phyloP scores from a whole-genome alignment of 2,113 vertebrate genomes.

The Collichthys lucidus region DNA sequence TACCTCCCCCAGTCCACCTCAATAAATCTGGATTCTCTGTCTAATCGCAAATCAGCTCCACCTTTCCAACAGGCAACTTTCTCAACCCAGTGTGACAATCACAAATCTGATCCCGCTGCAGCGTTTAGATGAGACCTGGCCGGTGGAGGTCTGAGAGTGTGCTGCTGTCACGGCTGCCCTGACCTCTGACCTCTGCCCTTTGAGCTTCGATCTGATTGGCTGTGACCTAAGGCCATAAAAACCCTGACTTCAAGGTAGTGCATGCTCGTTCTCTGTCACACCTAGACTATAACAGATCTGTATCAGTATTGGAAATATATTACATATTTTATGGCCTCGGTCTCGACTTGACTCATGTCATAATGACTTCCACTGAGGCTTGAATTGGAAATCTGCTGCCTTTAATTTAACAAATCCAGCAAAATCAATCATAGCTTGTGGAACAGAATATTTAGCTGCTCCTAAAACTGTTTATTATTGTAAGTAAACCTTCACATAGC shows the following conservation, averaged over 20 bases:
- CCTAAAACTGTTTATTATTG: too few relatives aligned
- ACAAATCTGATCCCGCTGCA: slow-evolving; percentile 38
- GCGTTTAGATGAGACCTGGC: slow-evolving; percentile 48
- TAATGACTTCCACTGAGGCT: not conserved
- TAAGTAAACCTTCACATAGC: not conserved
- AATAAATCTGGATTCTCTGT: slow-evolving; percentile 45
- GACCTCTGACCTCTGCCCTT: slow-evolving; percentile 46
- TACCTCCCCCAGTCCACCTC: slow-evolving; percentile 37
- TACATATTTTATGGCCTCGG: not conserved
- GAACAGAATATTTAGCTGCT: not conserved
- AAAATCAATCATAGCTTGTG: not conserved
- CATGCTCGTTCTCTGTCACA: not conserved
- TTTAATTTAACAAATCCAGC: not conserved
- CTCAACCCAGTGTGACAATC: slow-evolving; percentile 22
- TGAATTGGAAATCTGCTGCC: not conserved
- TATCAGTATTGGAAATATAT: not conserved
- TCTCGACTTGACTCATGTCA: not conserved
- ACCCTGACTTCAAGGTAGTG: not conserved
- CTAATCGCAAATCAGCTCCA: slow-evolving; percentile 61
- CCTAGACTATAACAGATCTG: slow-evolving; percentile 20
- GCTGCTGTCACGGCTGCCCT: slow-evolving; percentile 26
- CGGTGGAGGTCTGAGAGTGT: not conserved
- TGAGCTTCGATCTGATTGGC: slow-evolving; percentile 44
- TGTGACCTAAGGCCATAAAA: slow-evolving; percentile 13
- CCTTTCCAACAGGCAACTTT: slow-evolving; percentile 6